Conservation (phyloP, 2,888 invertebrate genomes). For the Agonopterix arenella region DNA sequence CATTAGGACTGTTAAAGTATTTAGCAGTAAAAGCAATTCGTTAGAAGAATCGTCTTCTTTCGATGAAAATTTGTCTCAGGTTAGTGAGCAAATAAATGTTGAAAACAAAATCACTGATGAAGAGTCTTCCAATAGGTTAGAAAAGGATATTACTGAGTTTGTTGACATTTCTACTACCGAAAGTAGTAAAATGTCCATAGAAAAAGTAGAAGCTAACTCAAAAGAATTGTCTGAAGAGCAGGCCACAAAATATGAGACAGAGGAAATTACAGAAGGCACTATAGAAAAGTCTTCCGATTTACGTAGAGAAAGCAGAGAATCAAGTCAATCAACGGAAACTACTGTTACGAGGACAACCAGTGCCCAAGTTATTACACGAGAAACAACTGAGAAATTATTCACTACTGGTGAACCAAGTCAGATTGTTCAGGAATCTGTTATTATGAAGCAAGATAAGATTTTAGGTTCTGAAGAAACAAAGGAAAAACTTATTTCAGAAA, state of each 20-base stretch:
- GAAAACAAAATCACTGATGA: constrained; percentile 37
- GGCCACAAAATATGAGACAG: not conserved
- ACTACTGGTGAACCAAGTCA: not conserved
- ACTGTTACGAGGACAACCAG: not conserved
- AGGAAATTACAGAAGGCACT: not conserved
- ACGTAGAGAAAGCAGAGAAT: not conserved
- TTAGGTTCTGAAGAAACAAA: not conserved
- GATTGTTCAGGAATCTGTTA: not conserved
- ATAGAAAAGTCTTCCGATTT: not conserved
- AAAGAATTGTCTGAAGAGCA: not conserved
- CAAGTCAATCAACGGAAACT: not conserved
- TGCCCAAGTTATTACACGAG: not conserved
- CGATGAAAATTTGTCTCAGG: constrained; percentile 20
- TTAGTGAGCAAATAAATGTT: constrained; percentile 17
- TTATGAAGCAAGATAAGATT: not conserved
- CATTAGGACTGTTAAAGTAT: constrained; percentile 72
- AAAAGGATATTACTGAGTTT: constrained; percentile 6
- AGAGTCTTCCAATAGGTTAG: constrained; percentile 34
- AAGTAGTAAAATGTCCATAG: not conserved
- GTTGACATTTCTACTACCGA: not conserved
- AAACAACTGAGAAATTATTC: not conserved
- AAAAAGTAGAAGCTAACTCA: not conserved
- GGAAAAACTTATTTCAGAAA: constrained; percentile 18
- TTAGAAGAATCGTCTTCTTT: constrained; percentile 35
- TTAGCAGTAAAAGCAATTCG: constrained; percentile 79